phyloP scores from a whole-genome alignment of 1,140 invertebrate genomes.

The Ephestia elutella region DNA sequence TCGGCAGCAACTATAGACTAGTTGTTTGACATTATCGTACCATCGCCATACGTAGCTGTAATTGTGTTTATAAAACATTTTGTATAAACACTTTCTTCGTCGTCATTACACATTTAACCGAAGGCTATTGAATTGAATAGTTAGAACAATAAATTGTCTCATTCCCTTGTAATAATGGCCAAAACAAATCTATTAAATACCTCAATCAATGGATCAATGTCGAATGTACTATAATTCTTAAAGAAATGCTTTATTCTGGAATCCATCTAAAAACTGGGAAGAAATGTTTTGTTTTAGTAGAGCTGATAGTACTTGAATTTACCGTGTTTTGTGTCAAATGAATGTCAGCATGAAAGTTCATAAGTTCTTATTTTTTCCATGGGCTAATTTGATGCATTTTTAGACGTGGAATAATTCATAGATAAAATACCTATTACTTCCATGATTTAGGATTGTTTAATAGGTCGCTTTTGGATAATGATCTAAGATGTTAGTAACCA shows the following conservation, averaged over 20 bases:
- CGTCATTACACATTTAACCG: background rate
- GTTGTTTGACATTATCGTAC: conserved; percentile 48
- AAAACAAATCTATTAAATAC: background rate
- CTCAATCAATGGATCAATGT: background rate
- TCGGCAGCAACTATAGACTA: conserved; percentile 22
- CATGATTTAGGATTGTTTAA: too few species aligned
- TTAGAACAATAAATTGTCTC: background rate
- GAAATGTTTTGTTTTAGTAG: background rate
- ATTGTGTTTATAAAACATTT: conserved; percentile 57
- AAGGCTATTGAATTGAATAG: too few species aligned
- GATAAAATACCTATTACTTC: too few species aligned
- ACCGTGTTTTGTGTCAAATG: background rate
- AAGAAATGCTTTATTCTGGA: background rate
- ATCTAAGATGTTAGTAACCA: too few species aligned
- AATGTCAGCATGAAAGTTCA: background rate
- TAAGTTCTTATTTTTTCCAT: too few species aligned
- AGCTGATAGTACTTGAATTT: background rate
- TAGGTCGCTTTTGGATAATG: too few species aligned
- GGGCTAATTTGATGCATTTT: too few species aligned
- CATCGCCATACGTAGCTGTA: conserved; percentile 38
- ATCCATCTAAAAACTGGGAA: background rate
- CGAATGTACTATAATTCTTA: background rate
- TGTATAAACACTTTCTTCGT: conserved; percentile 29
- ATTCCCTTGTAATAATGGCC: background rate
- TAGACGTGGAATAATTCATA: too few species aligned